Percentiles rank a stretch among this genome's conserved stretches.
These are phyloP conservation scores for Micrasema minimum DNA, from an alignment of 1,140 invertebrate genomes.

Conservation along the genomic window DNA sequence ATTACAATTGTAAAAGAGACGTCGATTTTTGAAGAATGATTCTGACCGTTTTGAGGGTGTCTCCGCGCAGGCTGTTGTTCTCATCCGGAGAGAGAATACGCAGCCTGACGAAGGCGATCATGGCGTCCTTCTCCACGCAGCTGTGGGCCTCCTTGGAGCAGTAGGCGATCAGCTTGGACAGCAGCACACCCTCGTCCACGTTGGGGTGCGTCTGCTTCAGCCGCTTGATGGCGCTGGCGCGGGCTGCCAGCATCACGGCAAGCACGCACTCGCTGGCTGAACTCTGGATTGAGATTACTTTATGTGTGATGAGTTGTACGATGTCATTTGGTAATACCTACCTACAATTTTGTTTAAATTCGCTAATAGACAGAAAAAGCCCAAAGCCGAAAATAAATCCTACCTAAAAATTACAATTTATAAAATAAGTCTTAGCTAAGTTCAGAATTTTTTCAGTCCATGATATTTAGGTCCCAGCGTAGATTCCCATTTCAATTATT, in stretches of 20 bases:
- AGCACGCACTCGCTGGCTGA: constrained; percentile 98
- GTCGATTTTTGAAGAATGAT: no score
- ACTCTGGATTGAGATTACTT: constrained; percentile 74
- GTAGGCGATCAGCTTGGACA: constrained; percentile 96
- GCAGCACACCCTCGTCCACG: constrained; percentile 91
- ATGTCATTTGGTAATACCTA: no score
- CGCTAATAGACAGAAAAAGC: no score
- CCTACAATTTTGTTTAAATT: no score
- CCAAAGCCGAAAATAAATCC: no score
- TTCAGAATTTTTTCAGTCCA: no score
- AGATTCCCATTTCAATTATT: no score
- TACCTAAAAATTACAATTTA: no score
- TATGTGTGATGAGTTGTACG: no score
- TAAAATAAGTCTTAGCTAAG: no score
- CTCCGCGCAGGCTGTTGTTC: constrained; percentile 89
- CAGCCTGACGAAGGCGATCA: constrained; percentile 98
- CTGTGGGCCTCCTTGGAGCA: constrained; percentile 96
- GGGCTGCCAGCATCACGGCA: constrained; percentile 93
- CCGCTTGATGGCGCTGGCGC: constrained; percentile 91
- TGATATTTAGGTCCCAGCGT: no score
- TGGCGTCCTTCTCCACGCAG: constrained; percentile 99
- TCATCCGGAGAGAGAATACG: constrained; percentile 97
- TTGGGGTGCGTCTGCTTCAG: constrained; percentile 91
- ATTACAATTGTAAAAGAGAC: no score
- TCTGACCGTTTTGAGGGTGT: constrained; percentile 80